Percentiles rank a stretch among this genome's conserved stretches.
These are phyloP conservation scores for Drosophila sturtevanti DNA, from an alignment of 1,140 invertebrate genomes.

Conservation along the genomic window DNA sequence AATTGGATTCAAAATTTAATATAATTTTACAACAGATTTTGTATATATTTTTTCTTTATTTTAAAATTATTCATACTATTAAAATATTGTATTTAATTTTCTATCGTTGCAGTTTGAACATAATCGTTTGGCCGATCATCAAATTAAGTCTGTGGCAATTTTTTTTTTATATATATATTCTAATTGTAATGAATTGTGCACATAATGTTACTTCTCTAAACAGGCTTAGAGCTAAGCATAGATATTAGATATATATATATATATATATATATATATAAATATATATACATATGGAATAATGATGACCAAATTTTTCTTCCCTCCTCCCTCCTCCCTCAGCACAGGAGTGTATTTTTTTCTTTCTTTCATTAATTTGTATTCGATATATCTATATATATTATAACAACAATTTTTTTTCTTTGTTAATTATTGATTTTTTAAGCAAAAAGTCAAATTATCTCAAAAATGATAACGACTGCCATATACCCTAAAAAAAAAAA, in stretches of 20 bases:
- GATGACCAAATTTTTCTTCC: background rate
- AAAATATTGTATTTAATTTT: background rate
- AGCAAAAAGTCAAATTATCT: constrained; percentile 69
- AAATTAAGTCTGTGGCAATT: constrained; percentile 54
- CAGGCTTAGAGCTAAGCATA: constrained; percentile 42
- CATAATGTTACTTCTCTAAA: constrained; percentile 33
- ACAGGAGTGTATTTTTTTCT: background rate
- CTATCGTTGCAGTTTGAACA: constrained; percentile 55
- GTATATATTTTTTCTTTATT: background rate
- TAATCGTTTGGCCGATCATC: constrained; percentile 43
- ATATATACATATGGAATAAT: constrained; percentile 3
- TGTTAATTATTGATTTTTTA: constrained; percentile 51
- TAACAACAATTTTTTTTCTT: constrained; percentile 44
- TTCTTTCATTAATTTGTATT: constrained; percentile 10
- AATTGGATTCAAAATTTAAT: no score
- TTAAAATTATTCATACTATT: background rate
- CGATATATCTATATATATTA: background rate
- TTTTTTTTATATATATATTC: constrained; percentile 39
- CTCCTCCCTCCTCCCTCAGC: background rate
- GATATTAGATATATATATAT: constrained; percentile 4
- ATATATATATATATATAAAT: background rate
- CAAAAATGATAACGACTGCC: constrained; percentile 75
- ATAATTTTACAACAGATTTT: no score
- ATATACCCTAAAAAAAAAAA: constrained; percentile 49
- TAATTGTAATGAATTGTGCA: constrained; percentile 51